Evolutionary conservation across 92 coral and sea anemone genomes (phyloP).

Genomic region (Actinernus sp.): DNA sequence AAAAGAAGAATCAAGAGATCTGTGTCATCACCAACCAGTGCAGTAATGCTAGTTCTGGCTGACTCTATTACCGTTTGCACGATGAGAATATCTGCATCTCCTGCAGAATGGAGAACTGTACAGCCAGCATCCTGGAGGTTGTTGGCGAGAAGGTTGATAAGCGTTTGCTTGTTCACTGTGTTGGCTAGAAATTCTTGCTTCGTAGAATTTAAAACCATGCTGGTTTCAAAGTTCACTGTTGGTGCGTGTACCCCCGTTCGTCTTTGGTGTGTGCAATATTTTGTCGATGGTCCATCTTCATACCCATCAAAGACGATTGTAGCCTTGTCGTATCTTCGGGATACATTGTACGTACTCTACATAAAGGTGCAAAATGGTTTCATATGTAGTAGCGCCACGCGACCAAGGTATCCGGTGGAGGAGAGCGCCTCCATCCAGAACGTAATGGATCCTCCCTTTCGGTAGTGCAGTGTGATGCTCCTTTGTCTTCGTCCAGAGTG

Average conservation of each 20-base stretch:
- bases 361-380: background rate
- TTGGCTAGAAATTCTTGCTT: constrained; percentile 21
- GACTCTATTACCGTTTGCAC: constrained; percentile 11
- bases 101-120: background rate
- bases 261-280: constrained; percentile 51
- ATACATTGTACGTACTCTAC: constrained; percentile 16
- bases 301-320: constrained; percentile 68
- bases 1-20: constrained; percentile 24
- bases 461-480: background rate
- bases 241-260: constrained; percentile 4
- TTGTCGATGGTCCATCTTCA: constrained; percentile 50
- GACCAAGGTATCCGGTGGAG: background rate
- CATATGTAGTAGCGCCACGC: constrained; percentile 2
- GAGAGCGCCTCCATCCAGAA: too few relatives aligned
- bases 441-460: background rate
- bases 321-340: constrained; percentile 26
- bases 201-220: constrained; percentile 3
- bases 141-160: background rate
- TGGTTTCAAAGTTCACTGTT: background rate
- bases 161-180: background rate
- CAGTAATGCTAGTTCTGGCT: background rate
- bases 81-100: constrained; percentile 17
- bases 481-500: constrained; percentile 4
- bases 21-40: constrained; percentile 36
- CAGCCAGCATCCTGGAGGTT: background rate